Evolutionary conservation across 2,888 invertebrate genomes (phyloP).

Genomic region (Molanna angustata): DNA sequence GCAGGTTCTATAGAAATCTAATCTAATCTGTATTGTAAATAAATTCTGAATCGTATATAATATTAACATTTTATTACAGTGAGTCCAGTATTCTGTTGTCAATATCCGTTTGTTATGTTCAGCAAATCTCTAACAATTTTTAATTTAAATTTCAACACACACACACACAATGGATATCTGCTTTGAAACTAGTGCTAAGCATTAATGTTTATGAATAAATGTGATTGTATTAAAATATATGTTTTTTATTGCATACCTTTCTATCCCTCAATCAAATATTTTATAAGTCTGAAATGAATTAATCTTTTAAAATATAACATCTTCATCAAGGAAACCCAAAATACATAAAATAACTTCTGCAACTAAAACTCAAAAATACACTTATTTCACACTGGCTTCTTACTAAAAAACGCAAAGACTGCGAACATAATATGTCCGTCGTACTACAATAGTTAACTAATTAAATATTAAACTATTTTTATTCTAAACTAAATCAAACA

Average conservation of each 20-base stretch:
- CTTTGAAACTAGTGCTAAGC: conserved; percentile 30
- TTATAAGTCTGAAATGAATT: no score
- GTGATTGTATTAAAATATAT: conserved; percentile 30
- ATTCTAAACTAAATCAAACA: no score
- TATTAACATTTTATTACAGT: conserved; percentile 23
- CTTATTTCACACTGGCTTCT: no score
- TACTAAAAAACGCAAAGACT: no score
- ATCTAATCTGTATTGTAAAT: conserved; percentile 19
- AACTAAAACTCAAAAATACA: no score
- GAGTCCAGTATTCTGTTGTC: conserved; percentile 20
- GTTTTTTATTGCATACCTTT: conserved; percentile 10
- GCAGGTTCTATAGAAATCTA: background rate
- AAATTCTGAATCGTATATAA: conserved; percentile 13
- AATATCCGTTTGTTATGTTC: conserved; percentile 13
- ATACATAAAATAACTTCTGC: no score
- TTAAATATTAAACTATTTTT: no score
- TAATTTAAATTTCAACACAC: conserved; percentile 4
- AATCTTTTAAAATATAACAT: no score
- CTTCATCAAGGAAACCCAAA: no score
- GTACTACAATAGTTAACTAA: no score
- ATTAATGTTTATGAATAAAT: conserved; percentile 34
- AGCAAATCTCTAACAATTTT: conserved; percentile 4
- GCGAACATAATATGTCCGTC: no score
- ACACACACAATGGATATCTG: conserved; percentile 26
- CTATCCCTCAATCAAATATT: no score